Evolutionary conservation across 2,888 invertebrate genomes (phyloP).

Genomic region (Cheilosia scutellata): DNA sequence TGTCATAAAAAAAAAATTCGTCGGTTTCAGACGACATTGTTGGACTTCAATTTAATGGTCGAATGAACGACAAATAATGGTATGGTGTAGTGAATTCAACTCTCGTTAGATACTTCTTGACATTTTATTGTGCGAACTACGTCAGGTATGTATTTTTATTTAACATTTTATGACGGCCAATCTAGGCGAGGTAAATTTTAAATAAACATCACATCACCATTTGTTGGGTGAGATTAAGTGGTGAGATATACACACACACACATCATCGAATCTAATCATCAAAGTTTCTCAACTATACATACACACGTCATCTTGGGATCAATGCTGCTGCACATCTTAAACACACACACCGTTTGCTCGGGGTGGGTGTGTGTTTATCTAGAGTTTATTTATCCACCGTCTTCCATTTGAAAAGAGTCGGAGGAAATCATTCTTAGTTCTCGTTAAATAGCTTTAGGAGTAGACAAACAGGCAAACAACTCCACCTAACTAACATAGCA

Average conservation of each 20-base stretch:
- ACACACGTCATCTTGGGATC: constrained; percentile 52
- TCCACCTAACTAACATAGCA: constrained; percentile 59
- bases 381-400: constrained; percentile 46
- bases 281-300: constrained; percentile 13
- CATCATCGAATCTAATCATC: constrained; percentile 42
- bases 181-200: constrained; percentile 51
- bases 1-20: constrained; percentile 45
- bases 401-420: constrained; percentile 25
- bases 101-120: constrained; percentile 44
- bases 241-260: constrained; percentile 58
- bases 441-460: constrained; percentile 67
- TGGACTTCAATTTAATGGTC: constrained; percentile 70
- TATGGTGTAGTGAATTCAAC: constrained; percentile 3
- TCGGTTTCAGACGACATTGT: constrained; percentile 55
- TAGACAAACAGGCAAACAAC: constrained; percentile 55
- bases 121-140: constrained; percentile 52
- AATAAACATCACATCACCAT: constrained; percentile 61
- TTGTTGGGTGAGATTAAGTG: constrained; percentile 59
- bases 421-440: constrained; percentile 55
- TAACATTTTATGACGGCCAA: constrained; percentile 24
- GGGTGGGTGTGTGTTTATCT: constrained; percentile 51
- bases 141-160: background rate
- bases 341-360: constrained; percentile 13
- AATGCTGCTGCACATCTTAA: constrained; percentile 27
- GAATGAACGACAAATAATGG: constrained; percentile 36